Percentiles rank a stretch among this genome's conserved stretches.
phyloP scores from a whole-genome alignment of 2,113 vertebrate species.

The Pachyramphus minor region DNA sequence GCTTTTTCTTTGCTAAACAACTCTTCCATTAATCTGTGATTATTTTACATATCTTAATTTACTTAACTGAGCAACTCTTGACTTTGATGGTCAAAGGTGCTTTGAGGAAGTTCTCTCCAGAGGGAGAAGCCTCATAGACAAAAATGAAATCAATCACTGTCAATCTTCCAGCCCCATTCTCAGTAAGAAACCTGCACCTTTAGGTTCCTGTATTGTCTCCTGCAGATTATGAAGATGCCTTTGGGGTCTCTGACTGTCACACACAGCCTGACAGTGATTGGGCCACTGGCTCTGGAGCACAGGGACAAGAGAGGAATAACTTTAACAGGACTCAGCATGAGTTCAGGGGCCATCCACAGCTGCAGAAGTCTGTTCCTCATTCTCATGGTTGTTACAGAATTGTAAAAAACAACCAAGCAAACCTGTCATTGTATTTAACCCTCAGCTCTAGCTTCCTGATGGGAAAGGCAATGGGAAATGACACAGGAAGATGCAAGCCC shows the following conservation, averaged over 20 bases:
- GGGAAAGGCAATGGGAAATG: background rate
- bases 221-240: rapidly evolving
- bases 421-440: rapidly evolving
- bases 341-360: no score
- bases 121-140: background rate
- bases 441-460: background rate
- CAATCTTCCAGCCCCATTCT: background rate
- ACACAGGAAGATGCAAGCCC: background rate
- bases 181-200: rapidly evolving
- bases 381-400: no score
- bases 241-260: rapidly evolving
- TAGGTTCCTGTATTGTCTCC: background rate
- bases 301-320: background rate
- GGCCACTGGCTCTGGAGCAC: background rate
- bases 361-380: rapidly evolving
- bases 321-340: background rate
- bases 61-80: background rate
- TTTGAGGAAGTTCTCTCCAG: background rate
- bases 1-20: background rate
- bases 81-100: background rate
- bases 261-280: background rate
- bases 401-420: background rate
- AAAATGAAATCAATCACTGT: background rate
- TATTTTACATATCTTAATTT: background rate
- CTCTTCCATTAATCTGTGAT: background rate